A percentile compares a stretch with the other conserved stretches of the same genome.
phyloP scores from a whole-genome alignment of 2,113 vertebrate genomes.

The Helogale parvula region DNA sequence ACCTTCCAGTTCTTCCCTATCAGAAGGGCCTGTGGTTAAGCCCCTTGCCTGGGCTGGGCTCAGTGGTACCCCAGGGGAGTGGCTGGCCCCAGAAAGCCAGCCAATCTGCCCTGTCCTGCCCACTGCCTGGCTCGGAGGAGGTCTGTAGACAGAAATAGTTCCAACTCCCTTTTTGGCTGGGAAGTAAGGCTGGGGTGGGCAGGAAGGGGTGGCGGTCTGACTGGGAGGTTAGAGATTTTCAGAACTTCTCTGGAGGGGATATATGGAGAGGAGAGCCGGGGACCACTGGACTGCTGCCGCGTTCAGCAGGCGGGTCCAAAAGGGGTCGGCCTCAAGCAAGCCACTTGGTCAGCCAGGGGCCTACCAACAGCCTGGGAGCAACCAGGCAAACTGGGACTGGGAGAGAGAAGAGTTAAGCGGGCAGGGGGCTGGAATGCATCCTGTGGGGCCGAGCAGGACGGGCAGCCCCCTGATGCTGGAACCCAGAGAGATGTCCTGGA shows the following conservation, averaged over 20 bases:
- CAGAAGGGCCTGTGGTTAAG: conserved; percentile 14
- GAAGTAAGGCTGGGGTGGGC: not conserved
- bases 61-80: not conserved
- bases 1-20: not conserved
- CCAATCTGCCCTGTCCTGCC: not conserved
- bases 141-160: not conserved
- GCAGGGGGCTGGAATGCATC: not conserved
- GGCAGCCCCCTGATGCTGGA: not conserved
- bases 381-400: not conserved
- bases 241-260: not conserved
- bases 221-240: not conserved
- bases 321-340: not conserved
- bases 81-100: not conserved
- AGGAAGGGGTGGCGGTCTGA: not conserved
- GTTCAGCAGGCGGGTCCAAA: not conserved
- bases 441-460: not conserved
- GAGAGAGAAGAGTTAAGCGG: not conserved
- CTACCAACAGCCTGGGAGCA: not conserved
- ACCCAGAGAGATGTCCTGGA: not conserved
- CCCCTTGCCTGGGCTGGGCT: not conserved
- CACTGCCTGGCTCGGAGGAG: not conserved
- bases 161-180: not conserved
- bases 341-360: not conserved
- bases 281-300: not conserved
- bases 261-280: not conserved